Evolutionary conservation across 2,888 invertebrate species (phyloP), one percentile per base, ranked within the genome.

Genomic region (Sarcophaga subvicina): DNA sequence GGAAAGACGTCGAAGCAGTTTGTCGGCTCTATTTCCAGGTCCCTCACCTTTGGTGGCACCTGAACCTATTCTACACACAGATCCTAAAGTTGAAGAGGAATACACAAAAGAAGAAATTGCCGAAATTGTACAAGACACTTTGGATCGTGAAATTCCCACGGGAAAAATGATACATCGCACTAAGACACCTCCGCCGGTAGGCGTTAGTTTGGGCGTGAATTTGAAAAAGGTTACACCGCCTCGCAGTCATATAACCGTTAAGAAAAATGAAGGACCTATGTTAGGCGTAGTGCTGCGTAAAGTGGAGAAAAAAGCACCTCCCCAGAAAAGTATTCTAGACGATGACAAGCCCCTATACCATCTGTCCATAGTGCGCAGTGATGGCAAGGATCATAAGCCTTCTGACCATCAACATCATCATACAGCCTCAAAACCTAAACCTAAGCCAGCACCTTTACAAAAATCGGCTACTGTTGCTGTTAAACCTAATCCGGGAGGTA

Each of bases 281-380:
- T 86, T 93, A 80, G 93, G 93, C 14, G 94, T 93, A 2, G 94
- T 93, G 0, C 84, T 93, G 67, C 93, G 93, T 8, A 91, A 91
- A 54, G 93, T 93, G 4, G 93, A 93, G 60, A 93, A 92, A 88
- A 93, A 93, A 88, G 88, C 88, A 1, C 91, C 88, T 75, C 93
- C 92, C 0, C 91, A 91, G 25, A 93, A 93, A 86, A 93, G 93
- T 82, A 92, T 93, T 20, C 88, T 93, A 14, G 93, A 93, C 64
- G 93, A 93, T 83, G 93, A 93, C 83, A 92, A 93, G 54, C 93
- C 93, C 0, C 88, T 93, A 14, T 93, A 93, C 82, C 92, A 93
- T 83, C 88, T 93, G 3, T 93, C 93, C 0, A 93, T 93, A 77
- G 93, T 93, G 45, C 93, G 93, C 47, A 91, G 91, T 72, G 90